Evolutionary conservation across 2,888 invertebrate species (phyloP).

Genomic region (Synanthedon formicaeformis): DNA sequence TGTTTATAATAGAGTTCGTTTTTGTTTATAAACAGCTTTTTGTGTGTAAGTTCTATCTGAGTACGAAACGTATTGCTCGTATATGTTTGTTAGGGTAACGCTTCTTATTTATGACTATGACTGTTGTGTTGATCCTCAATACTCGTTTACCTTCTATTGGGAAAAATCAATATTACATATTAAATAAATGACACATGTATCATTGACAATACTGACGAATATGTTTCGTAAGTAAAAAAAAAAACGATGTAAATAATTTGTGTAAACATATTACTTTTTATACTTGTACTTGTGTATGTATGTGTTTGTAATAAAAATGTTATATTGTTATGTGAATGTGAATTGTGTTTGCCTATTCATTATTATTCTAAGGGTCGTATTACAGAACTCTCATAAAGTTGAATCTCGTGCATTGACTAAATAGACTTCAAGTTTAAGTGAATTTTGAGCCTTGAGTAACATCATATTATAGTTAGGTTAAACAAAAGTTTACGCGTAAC

Average conservation of each 20-base stretch:
- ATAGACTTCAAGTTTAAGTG: no score
- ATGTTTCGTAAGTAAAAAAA: background rate
- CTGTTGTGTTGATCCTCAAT: slow-evolving; percentile 5
- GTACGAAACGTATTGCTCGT: background rate
- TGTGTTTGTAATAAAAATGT: slow-evolving; percentile 1
- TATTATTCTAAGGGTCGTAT: background rate
- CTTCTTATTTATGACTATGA: slow-evolving; percentile 8
- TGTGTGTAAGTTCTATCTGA: background rate
- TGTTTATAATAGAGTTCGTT: slow-evolving; percentile 10
- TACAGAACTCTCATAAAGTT: background rate
- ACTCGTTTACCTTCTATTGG: slow-evolving; percentile 5
- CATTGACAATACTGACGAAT: background rate
- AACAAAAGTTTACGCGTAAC: no score
- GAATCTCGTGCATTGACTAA: background rate
- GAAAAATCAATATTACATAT: slow-evolving; percentile 9
- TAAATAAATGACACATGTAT: background rate
- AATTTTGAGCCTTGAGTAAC: no score
- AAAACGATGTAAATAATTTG: no score
- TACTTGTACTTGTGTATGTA: slow-evolving; percentile 5
- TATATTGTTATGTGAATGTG: no score
- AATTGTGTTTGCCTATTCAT: background rate
- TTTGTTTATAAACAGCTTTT: slow-evolving; percentile 7
- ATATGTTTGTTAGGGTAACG: background rate
- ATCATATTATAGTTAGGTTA: no score
- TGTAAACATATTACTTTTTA: background rate